Conservation (phyloP, 2,888 invertebrate genomes). For the Margaritifera margaritifera region DNA sequence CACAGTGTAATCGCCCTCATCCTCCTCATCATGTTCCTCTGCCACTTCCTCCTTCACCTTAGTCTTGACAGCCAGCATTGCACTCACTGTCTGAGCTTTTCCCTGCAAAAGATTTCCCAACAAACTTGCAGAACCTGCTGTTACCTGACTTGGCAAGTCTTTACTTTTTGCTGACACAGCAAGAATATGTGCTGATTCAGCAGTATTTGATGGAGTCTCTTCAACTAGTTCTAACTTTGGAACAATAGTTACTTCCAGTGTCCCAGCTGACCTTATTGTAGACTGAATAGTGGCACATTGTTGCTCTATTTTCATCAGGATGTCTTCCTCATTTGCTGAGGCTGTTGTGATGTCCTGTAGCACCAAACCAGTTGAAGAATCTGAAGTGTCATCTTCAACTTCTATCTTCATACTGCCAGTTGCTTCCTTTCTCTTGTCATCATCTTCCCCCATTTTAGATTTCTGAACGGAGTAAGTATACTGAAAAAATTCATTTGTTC, state of each 20-base stretch:
- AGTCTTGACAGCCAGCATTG: slow-evolving; percentile 4
- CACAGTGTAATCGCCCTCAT: slow-evolving; percentile 58
- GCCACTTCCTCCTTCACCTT: slow-evolving; percentile 5
- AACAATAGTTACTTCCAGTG: too few relatives aligned
- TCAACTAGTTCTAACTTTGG: too few relatives aligned
- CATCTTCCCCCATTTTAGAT: slow-evolving; percentile 2
- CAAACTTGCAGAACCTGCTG: too few relatives aligned
- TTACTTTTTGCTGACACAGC: too few relatives aligned
- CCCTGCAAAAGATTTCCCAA: too few relatives aligned
- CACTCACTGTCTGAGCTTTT: slow-evolving; percentile 1
- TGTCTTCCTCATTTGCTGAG: slow-evolving; percentile 33
- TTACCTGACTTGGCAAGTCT: too few relatives aligned
- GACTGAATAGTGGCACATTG: slow-evolving; percentile 75
- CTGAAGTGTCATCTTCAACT: slow-evolving; percentile 18
- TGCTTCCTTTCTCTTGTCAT: not conserved
- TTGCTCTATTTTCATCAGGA: slow-evolving; percentile 74
- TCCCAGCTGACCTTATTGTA: too few relatives aligned
- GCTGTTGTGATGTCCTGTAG: not conserved
- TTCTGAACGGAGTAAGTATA: slow-evolving; percentile 3
- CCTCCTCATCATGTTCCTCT: slow-evolving; percentile 40
- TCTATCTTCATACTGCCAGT: slow-evolving; percentile 25
- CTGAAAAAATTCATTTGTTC: slow-evolving; percentile 57
- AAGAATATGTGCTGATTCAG: not conserved
- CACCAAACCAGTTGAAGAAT: not conserved
- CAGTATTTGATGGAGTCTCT: too few relatives aligned